Base-by-base conservation (phyloP, 2,888 invertebrate species). In the Allophyes oxyacanthae region DNA sequence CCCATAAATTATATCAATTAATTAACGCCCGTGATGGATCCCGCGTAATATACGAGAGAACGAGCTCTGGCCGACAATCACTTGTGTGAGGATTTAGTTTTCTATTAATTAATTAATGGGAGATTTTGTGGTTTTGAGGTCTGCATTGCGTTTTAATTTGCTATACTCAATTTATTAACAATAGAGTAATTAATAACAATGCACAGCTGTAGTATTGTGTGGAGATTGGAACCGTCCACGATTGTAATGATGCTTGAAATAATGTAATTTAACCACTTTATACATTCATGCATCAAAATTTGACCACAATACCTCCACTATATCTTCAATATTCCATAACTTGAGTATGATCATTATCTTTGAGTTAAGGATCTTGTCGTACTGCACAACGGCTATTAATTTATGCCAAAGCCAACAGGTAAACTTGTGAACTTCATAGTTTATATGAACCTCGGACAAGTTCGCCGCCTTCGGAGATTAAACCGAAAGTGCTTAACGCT, bases 1-100 rank as follows among this genome's bases (percentile, higher is more conserved):
- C 45, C 61, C 64, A 78, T 80, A 77, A 79, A 79, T 81, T 82
- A 83, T 80, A 68, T 64, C 67, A 77, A 84, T 80, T 78, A 82
- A 82, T 83, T 82, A 81, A 54, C 15, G 52, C 36, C 41, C 48
- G 34, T 66, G 75, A 74, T 72, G 77, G 70, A 78, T 76, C 64
- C 40, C 37, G 28, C 30, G 41, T 44, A 34, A 46, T 52, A 15
- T 38, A 43, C 15, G 43, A 41, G 10, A 34, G 13, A 8, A 26
- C 26, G 33, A 53, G 48, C 15, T 48, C 44, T 13, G 14, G 3
- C 10, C 37, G 37, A 42, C 15, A 36, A 40, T 43, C 28, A 11
- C 13, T 42, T 49, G 36, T 20, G 6, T 6, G 28, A 8, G 6
- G 8, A 6, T 28, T 8, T 28, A 8, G 28, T 8, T 8, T 8